Percentiles rank a stretch among this genome's conserved stretches.
phyloP scores from a whole-genome alignment of 2,888 invertebrate genomes.

The Lordiphosa andalusiaca region DNA sequence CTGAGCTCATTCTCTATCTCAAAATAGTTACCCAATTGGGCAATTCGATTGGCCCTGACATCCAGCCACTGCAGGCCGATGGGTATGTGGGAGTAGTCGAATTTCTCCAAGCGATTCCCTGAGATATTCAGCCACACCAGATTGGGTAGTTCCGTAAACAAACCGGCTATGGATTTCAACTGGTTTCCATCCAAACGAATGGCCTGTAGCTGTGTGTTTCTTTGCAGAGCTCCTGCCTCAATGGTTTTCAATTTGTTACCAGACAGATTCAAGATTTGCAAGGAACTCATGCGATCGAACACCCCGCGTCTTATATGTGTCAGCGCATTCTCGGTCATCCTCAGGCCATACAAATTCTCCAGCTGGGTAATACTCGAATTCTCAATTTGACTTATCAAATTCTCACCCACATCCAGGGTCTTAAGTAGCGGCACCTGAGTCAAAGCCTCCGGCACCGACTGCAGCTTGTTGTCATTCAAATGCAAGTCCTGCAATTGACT shows the following conservation, averaged over 20 bases:
- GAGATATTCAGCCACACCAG: conserved; percentile 95
- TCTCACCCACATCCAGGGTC: conserved; percentile 95
- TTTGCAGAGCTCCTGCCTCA: conserved; percentile 89
- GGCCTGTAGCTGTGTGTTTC: conserved; percentile 90
- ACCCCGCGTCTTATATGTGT: conserved; percentile 89
- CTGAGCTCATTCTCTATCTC: conserved; percentile 86
- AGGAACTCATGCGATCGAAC: conserved; percentile 88
- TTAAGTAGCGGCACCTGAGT: conserved; percentile 91
- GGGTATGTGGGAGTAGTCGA: conserved; percentile 93
- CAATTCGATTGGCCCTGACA: conserved; percentile 92
- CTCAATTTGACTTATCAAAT: conserved; percentile 90
- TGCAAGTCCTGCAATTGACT: conserved; percentile 93
- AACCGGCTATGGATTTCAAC: conserved; percentile 89
- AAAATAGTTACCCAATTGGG: conserved; percentile 89
- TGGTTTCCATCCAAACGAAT: conserved; percentile 92
- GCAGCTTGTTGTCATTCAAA: conserved; percentile 92
- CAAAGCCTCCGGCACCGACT: conserved; percentile 89
- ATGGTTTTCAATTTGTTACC: conserved; percentile 90
- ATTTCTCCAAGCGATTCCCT: conserved; percentile 93
- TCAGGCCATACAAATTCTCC: conserved; percentile 91
- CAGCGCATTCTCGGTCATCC: conserved; percentile 93
- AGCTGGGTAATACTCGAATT: conserved; percentile 91
- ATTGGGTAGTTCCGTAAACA: conserved; percentile 91
- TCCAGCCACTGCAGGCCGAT: conserved; percentile 92
- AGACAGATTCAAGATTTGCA: conserved; percentile 93